phyloP scores from a whole-genome alignment of 2,888 invertebrate genomes.

The Diplolepis rosae region DNA sequence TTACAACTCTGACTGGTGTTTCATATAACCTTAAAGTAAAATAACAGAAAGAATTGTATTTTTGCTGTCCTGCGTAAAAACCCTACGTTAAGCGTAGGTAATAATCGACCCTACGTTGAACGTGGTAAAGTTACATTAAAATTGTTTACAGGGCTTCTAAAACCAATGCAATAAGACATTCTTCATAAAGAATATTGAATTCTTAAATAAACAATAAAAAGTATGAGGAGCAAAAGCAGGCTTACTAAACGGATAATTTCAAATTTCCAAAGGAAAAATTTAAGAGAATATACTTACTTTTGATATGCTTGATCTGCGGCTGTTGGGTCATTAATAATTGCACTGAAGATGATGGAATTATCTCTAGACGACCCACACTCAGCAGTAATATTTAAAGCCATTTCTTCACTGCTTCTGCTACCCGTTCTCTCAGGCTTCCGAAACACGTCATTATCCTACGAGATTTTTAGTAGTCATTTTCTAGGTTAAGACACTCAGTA shows the following conservation, averaged over 20 bases:
- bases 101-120: too few species aligned
- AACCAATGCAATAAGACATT: neutral
- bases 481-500: slow-evolving; percentile 54
- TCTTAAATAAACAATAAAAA: neutral
- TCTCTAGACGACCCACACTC: slow-evolving; percentile 83
- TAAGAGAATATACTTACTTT: slow-evolving; percentile 74
- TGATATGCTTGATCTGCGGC: slow-evolving; percentile 85
- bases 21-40: too few species aligned
- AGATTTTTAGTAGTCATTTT: slow-evolving; percentile 55
- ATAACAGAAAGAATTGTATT: too few species aligned
- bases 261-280: neutral
- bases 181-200: neutral
- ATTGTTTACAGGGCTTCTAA: neutral
- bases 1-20: too few species aligned
- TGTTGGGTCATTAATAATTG: slow-evolving; percentile 83
- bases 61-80: too few species aligned
- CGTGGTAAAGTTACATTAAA: too few species aligned
- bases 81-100: too few species aligned
- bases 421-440: slow-evolving; percentile 76
- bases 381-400: slow-evolving; percentile 81
- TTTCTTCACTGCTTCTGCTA: slow-evolving; percentile 80
- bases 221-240: neutral
- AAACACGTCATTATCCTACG: slow-evolving; percentile 79
- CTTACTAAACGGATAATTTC: neutral
- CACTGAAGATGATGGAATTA: slow-evolving; percentile 86